phyloP scores from a whole-genome alignment of 1,140 invertebrate genomes.

The Neotoxoptera formosana region DNA sequence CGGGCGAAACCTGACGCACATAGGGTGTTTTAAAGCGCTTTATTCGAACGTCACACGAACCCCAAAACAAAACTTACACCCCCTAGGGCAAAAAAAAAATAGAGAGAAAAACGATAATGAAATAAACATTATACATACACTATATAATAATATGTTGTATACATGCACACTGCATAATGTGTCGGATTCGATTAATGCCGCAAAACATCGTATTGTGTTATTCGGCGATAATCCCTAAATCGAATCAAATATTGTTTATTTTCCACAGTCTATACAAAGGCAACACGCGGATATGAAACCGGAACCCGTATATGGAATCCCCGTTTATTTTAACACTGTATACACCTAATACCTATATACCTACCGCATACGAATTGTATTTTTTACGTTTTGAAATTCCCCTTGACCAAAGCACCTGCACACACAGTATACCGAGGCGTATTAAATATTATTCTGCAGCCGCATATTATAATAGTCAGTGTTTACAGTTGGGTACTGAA shows the following conservation, averaged over 20 bases:
- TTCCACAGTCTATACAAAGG: background rate
- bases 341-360: background rate
- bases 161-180: background rate
- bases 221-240: conserved; percentile 44
- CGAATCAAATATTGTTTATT: conserved; percentile 34
- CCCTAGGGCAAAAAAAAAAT: conserved; percentile 24
- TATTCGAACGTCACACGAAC: conserved; percentile 49
- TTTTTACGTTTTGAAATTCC: background rate
- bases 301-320: background rate
- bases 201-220: conserved; percentile 48
- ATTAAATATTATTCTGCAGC: background rate
- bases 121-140: conserved; percentile 30
- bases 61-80: conserved; percentile 41
- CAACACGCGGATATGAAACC: conserved; percentile 5
- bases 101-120: conserved; percentile 46
- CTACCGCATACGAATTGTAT: background rate
- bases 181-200: conserved; percentile 48
- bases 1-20: conserved; percentile 21
- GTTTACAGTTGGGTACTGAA: background rate
- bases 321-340: background rate
- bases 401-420: conserved; percentile 25
- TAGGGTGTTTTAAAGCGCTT: conserved; percentile 28
- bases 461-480: background rate
- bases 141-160: background rate
- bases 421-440: background rate